phyloP scores from a whole-genome alignment of 2,113 vertebrate genomes.

The Conger conger region DNA sequence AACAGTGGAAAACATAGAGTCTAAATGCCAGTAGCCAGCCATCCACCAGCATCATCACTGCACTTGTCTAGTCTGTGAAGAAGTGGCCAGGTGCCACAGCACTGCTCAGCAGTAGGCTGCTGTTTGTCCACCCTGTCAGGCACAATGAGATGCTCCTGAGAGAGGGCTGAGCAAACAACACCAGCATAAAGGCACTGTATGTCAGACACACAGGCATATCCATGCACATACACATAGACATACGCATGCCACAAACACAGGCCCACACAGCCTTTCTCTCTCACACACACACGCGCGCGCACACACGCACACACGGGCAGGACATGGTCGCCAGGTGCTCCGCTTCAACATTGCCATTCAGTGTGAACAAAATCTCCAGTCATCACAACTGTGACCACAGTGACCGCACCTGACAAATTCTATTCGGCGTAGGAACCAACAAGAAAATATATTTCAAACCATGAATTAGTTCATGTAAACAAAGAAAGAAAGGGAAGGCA shows the following conservation, averaged over 20 bases:
- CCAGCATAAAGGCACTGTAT: constrained; percentile 66
- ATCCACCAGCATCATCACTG: constrained; percentile 66
- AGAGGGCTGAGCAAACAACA: constrained; percentile 67
- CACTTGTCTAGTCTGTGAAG: constrained; percentile 59
- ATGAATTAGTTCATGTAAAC: background rate
- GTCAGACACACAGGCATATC: constrained; percentile 27
- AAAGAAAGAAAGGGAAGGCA: background rate
- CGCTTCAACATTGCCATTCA: constrained; percentile 53
- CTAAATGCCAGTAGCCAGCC: constrained; percentile 64
- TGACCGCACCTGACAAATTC: constrained; percentile 13
- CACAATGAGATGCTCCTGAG: constrained; percentile 56
- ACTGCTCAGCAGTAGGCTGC: constrained; percentile 62
- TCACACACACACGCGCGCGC: background rate
- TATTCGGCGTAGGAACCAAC: background rate
- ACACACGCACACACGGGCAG: constrained; percentile 25
- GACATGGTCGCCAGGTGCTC: constrained; percentile 63
- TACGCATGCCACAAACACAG: constrained; percentile 24
- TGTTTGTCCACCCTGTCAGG: constrained; percentile 75
- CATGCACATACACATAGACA: background rate
- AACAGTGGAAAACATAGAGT: constrained; percentile 58
- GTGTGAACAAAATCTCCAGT: constrained; percentile 21
- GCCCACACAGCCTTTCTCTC: constrained; percentile 1
- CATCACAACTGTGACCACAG: constrained; percentile 34
- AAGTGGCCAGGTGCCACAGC: constrained; percentile 60
- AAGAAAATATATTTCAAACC: background rate